Percentiles rank a stretch among this genome's conserved stretches.
These are phyloP conservation scores for Micrastur ruficollis DNA, from an alignment of 2,797 vertebrate genomes.

Conservation along the genomic window DNA sequence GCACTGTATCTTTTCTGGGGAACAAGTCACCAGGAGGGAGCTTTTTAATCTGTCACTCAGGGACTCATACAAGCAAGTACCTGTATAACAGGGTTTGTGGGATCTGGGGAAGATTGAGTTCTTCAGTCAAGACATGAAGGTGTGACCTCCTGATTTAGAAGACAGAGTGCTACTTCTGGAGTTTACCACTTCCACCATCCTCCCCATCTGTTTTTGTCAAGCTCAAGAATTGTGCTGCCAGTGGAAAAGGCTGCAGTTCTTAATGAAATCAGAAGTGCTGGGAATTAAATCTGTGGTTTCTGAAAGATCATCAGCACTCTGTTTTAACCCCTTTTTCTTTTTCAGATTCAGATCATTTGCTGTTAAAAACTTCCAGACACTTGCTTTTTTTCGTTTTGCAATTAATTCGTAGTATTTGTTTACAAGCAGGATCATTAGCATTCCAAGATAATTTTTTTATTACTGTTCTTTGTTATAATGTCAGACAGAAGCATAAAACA, in stretches of 20 bases:
- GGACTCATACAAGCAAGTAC: constrained; percentile 36
- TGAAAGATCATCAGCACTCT: constrained; percentile 49
- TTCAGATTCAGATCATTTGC: background rate
- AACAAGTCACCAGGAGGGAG: constrained; percentile 40
- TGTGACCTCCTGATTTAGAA: constrained; percentile 64
- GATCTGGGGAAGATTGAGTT: constrained; percentile 54
- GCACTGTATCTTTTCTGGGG: constrained; percentile 12
- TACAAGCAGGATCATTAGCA: background rate
- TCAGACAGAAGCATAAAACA: background rate
- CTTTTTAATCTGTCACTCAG: constrained; percentile 61
- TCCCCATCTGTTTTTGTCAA: constrained; percentile 62
- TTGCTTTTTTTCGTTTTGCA: background rate
- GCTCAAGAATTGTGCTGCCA: constrained; percentile 56
- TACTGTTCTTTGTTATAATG: background rate
- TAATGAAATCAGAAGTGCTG: constrained; percentile 61
- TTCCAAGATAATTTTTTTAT: background rate
- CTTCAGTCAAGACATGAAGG: constrained; percentile 59
- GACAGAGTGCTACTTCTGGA: constrained; percentile 61
- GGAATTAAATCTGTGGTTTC: constrained; percentile 58
- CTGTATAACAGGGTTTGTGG: constrained; percentile 65
- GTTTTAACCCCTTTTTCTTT: background rate
- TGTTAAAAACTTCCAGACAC: background rate
- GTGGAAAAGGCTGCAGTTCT: constrained; percentile 41
- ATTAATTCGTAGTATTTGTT: background rate
- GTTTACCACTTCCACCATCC: constrained; percentile 63